phyloP scores from a whole-genome alignment of 2,797 vertebrate species.

The Coreius guichenoti region DNA sequence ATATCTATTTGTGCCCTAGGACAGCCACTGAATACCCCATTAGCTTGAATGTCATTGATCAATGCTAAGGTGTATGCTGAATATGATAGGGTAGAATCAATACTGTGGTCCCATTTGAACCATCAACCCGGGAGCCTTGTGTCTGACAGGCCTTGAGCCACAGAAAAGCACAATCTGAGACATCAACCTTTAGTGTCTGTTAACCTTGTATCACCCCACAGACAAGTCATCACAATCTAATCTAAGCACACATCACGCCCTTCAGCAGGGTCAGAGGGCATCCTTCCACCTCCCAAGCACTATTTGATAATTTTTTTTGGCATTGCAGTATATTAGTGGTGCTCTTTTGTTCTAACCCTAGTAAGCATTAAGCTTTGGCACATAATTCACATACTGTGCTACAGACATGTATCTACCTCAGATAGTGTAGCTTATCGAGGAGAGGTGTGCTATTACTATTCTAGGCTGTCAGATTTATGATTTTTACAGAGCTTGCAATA shows the following conservation, averaged over 20 bases:
- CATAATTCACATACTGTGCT: neutral
- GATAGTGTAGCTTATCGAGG: neutral
- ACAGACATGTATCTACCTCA: neutral
- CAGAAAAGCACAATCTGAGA: conserved; percentile 33
- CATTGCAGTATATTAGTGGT: neutral
- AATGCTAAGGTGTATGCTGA: conserved; percentile 50
- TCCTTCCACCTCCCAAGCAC: neutral
- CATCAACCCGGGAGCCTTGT: conserved; percentile 18
- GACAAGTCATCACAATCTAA: conserved; percentile 52
- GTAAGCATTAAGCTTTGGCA: neutral
- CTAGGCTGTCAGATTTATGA: neutral
- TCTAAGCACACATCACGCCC: conserved; percentile 29
- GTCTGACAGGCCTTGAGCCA: conserved; percentile 28
- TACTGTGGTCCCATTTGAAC: conserved; percentile 48
- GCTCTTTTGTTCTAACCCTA: conserved; percentile 9
- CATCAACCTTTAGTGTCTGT: conserved; percentile 3
- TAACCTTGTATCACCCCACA: conserved; percentile 26
- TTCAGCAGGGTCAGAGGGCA: conserved; percentile 40
- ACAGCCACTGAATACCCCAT: conserved; percentile 59
- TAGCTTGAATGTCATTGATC: conserved; percentile 69
- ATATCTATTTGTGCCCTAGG: conserved; percentile 65
- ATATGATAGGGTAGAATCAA: conserved; percentile 60
- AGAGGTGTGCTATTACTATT: neutral
- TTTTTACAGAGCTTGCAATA: neutral
- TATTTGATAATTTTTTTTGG: neutral